Evolutionary conservation across 1,140 invertebrate genomes (phyloP).

Genomic region (Homalodisca vitripennis): DNA sequence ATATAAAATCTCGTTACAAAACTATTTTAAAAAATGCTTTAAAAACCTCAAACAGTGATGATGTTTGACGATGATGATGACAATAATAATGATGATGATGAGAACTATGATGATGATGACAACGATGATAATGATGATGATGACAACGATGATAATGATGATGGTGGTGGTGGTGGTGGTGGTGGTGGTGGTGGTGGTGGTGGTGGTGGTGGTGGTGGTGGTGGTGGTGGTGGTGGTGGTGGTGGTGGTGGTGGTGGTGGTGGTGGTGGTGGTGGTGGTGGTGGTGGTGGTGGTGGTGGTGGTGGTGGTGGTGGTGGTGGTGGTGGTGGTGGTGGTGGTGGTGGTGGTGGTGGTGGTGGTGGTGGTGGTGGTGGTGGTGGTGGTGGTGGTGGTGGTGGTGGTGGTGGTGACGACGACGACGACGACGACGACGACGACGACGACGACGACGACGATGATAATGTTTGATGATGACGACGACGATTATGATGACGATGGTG

Average conservation of each 20-base stretch:
- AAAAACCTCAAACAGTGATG: too few species aligned
- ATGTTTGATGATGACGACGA: slow-evolving; percentile 22
- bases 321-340: slow-evolving; percentile 1
- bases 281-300: too few species aligned
- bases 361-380: background rate
- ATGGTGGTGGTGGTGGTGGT: slow-evolving; percentile 11
- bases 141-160: slow-evolving; percentile 12
- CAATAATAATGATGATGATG: slow-evolving; percentile 19
- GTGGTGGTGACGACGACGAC: slow-evolving; percentile 8
- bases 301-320: background rate
- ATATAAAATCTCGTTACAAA: too few species aligned
- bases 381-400: slow-evolving; percentile 11
- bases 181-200: too few species aligned
- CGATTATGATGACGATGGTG: slow-evolving; percentile 16
- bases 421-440: slow-evolving; percentile 18
- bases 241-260: too few species aligned
- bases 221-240: too few species aligned
- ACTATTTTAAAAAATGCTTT: too few species aligned
- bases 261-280: too few species aligned
- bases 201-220: too few species aligned
- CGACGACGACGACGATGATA: slow-evolving; percentile 13
- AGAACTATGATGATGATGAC: slow-evolving; percentile 10
- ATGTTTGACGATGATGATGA: slow-evolving; percentile 23
- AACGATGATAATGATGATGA: slow-evolving; percentile 17
- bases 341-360: slow-evolving; percentile 6